A percentile compares a stretch with the other conserved stretches of the same genome.
Evolutionary conservation across 2,888 invertebrate genomes (phyloP).

Genomic region (Pandemis corylana): DNA sequence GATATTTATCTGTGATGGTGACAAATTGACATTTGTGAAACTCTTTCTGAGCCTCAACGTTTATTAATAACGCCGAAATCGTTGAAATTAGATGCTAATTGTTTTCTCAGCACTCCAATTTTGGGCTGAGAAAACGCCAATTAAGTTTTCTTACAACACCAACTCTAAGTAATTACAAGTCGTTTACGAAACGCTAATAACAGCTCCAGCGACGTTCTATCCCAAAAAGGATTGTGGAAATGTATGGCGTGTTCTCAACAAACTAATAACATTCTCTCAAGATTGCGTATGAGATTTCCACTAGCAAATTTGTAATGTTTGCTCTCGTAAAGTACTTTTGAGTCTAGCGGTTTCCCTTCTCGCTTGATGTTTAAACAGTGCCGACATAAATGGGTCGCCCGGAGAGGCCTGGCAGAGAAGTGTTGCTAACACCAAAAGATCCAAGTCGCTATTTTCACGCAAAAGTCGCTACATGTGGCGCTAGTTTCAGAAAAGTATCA

Average conservation of each 20-base stretch:
- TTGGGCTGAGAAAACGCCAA: slow-evolving; percentile 7
- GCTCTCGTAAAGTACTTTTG: neutral
- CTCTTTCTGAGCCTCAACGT: too few relatives aligned
- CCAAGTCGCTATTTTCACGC: too few relatives aligned
- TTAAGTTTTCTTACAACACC: slow-evolving; percentile 7
- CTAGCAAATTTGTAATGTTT: neutral
- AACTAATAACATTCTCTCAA: slow-evolving; percentile 1
- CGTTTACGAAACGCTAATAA: neutral
- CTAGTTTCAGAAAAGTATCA: too few relatives aligned
- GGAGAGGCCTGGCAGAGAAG: neutral
- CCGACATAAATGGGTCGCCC: neutral
- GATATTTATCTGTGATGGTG: too few relatives aligned
- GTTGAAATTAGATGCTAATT: neutral
- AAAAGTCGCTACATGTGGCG: too few relatives aligned
- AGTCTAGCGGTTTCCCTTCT: neutral
- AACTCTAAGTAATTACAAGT: neutral
- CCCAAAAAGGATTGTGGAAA: slow-evolving; percentile 9
- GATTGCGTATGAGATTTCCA: slow-evolving; percentile 8
- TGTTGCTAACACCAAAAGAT: too few relatives aligned
- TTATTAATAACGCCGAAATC: neutral
- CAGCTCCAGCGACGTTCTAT: neutral
- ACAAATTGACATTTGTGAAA: too few relatives aligned
- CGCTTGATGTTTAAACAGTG: neutral
- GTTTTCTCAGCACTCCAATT: neutral
- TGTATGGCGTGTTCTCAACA: neutral